These are phyloP conservation scores for Notoglanidium macrostoma DNA, from an alignment of 2,797 vertebrate species.

Conservation along the genomic window DNA sequence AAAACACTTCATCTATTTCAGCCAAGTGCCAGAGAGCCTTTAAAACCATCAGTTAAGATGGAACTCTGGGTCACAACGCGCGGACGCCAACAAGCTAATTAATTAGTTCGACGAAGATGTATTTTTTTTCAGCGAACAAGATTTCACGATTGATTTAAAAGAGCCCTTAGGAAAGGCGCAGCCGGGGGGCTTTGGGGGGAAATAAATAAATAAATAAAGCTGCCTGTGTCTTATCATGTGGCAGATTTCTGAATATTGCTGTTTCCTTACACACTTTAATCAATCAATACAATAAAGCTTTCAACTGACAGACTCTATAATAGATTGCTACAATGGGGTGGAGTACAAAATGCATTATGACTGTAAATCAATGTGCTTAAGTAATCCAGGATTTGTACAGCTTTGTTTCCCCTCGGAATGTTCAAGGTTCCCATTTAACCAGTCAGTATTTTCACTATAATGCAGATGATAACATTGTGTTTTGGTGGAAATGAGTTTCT, in stretches of 20 bases:
- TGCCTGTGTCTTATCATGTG: neutral
- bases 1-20: conserved; percentile 35
- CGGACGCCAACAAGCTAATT: conserved; percentile 2
- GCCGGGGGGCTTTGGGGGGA: neutral
- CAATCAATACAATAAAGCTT: conserved; percentile 3
- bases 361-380: neutral
- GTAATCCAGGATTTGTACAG: neutral
- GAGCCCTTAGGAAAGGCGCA: neutral
- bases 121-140: neutral
- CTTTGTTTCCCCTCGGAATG: neutral
- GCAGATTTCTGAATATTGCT: neutral
- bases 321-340: neutral
- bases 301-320: neutral
- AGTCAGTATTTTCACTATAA: neutral
- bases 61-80: neutral
- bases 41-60: conserved; percentile 10
- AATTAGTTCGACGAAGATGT: neutral
- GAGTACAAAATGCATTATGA: neutral
- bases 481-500: neutral
- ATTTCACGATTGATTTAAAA: conserved; percentile 10
- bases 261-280: conserved; percentile 9
- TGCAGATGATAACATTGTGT: neutral
- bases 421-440: neutral
- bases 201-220: neutral
- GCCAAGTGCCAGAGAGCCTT: conserved; percentile 14